A percentile compares a stretch with the other conserved stretches of the same genome.
phyloP scores from a whole-genome alignment of 2,888 invertebrate genomes.

The Tribolium freemani region DNA sequence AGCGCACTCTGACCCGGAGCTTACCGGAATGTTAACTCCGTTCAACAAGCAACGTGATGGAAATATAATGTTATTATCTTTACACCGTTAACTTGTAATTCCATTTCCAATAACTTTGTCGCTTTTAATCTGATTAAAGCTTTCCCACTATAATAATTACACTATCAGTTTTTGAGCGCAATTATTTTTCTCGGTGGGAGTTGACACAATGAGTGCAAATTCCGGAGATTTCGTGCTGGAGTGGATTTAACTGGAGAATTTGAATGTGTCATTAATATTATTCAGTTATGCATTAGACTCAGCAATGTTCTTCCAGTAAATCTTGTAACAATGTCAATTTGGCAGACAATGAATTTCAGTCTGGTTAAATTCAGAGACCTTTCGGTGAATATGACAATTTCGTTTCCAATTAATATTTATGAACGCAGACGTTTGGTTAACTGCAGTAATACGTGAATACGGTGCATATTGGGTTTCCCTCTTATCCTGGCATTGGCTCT shows the following conservation, averaged over 20 bases:
- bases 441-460: slow-evolving; percentile 41
- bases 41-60: slow-evolving; percentile 48
- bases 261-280: slow-evolving; percentile 47
- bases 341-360: slow-evolving; percentile 45
- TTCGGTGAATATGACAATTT: slow-evolving; percentile 44
- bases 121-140: slow-evolving; percentile 41
- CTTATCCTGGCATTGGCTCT: slow-evolving; percentile 51
- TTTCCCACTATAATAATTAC: slow-evolving; percentile 24
- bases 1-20: slow-evolving; percentile 43
- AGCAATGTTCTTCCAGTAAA: slow-evolving; percentile 34
- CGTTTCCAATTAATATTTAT: slow-evolving; percentile 48
- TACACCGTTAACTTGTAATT: slow-evolving; percentile 51
- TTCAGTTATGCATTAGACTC: slow-evolving; percentile 46
- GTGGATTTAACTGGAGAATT: slow-evolving; percentile 12
- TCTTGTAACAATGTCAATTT: slow-evolving; percentile 48
- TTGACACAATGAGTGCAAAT: slow-evolving; percentile 19
- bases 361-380: slow-evolving; percentile 40
- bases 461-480: slow-evolving; percentile 51
- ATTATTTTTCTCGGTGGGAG: not conserved
- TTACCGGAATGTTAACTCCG: slow-evolving; percentile 44
- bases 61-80: slow-evolving; percentile 52
- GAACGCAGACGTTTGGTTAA: slow-evolving; percentile 43
- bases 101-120: slow-evolving; percentile 48
- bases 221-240: slow-evolving; percentile 6
- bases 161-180: not conserved